phyloP scores from a whole-genome alignment of 1,140 invertebrate genomes.

The Sminthurides bifidus region DNA sequence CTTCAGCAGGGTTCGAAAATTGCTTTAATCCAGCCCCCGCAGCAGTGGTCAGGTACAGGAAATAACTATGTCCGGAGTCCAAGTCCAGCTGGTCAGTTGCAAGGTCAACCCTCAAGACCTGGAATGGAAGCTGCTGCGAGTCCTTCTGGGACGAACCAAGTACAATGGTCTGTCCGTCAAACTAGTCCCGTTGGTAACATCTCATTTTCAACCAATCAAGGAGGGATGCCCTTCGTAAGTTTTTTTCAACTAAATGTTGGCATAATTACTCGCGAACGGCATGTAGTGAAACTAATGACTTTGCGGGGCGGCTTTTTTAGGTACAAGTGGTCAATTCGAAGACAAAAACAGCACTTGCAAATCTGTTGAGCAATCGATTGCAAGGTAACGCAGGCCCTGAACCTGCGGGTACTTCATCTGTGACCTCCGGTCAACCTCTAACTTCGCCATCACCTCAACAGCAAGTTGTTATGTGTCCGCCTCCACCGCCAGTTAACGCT shows the following conservation, averaged over 20 bases:
- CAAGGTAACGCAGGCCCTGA: slow-evolving; percentile 45
- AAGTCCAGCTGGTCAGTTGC: slow-evolving; percentile 3
- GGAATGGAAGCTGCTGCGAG: neutral
- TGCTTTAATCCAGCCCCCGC: slow-evolving; percentile 11
- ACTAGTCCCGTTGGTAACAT: neutral
- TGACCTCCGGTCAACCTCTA: slow-evolving; percentile 37
- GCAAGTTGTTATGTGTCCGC: slow-evolving; percentile 32
- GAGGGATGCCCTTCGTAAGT: slow-evolving; percentile 13
- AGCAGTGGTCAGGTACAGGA: slow-evolving; percentile 7
- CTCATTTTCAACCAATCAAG: slow-evolving; percentile 5
- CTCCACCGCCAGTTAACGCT: slow-evolving; percentile 23
- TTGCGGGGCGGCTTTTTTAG: slow-evolving; percentile 3
- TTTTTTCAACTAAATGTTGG: neutral
- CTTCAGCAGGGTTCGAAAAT: slow-evolving; percentile 11
- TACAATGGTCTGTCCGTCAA: slow-evolving; percentile 12
- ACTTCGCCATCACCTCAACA: slow-evolving; percentile 42
- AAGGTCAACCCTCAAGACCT: neutral
- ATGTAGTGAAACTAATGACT: neutral
- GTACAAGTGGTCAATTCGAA: slow-evolving; percentile 63
- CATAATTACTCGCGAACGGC: neutral
- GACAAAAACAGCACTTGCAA: slow-evolving; percentile 88
- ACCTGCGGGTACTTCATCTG: slow-evolving; percentile 45
- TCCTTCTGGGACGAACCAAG: neutral
- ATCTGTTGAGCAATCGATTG: slow-evolving; percentile 80
- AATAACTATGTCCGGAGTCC: neutral